Evolutionary conservation across 1,140 invertebrate species (phyloP).

Genomic region (Latrodectus geometricus): DNA sequence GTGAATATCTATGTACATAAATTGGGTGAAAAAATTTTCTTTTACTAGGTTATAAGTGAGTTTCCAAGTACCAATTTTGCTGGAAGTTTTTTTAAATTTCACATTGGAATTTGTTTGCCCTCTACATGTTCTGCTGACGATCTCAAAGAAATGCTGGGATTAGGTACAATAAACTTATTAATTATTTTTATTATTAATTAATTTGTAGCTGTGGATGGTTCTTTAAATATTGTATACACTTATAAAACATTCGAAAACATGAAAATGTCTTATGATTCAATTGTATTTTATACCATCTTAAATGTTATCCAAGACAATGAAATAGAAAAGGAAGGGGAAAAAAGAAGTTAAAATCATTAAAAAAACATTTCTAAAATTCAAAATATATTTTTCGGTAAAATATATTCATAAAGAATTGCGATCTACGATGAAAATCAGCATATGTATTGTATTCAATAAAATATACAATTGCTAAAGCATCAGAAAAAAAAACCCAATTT

Average conservation of each 20-base stretch:
- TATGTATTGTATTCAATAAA: no score
- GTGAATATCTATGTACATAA: not conserved
- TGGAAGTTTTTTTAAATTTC: slow-evolving; percentile 30
- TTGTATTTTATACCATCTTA: not conserved
- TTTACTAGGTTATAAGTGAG: slow-evolving; percentile 25
- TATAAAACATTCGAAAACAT: not conserved
- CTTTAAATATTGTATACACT: not conserved
- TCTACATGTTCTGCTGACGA: slow-evolving; percentile 47
- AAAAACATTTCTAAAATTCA: no score
- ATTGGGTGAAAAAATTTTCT: not conserved
- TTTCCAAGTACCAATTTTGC: slow-evolving; percentile 31
- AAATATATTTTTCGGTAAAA: no score
- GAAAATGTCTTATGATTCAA: no score
- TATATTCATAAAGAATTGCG: no score
- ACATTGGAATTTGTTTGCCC: slow-evolving; percentile 60
- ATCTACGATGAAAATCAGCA: no score
- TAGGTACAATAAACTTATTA: slow-evolving; percentile 29
- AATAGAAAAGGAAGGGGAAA: no score
- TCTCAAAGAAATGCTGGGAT: slow-evolving; percentile 33
- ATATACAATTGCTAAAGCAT: no score
- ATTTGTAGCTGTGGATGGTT: not conserved
- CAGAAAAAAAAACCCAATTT: no score
- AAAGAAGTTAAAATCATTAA: no score
- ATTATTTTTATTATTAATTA: slow-evolving; percentile 37
- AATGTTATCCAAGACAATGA: not conserved